Percentiles rank a stretch among this genome's conserved stretches.
These are phyloP conservation scores for Sebastes hopkinsi DNA, from an alignment of 2,797 vertebrate species.

Conservation along the genomic window DNA sequence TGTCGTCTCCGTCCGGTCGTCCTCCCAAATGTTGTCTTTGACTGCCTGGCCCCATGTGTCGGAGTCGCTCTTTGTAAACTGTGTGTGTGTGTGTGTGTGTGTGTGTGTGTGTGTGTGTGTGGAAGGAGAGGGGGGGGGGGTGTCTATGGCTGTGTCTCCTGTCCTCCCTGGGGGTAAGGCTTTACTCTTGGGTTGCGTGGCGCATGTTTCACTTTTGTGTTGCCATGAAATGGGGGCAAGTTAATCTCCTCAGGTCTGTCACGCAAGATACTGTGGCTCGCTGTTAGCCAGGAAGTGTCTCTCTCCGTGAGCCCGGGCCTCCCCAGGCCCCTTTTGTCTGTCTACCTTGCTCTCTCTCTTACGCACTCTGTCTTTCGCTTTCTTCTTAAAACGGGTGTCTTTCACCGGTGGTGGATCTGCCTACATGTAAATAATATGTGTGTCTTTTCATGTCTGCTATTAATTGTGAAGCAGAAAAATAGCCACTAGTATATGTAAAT, in stretches of 20 bases:
- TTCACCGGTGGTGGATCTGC: constrained; percentile 33
- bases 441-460: constrained; percentile 28
- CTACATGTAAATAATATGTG: constrained; percentile 7
- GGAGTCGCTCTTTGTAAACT: constrained; percentile 41
- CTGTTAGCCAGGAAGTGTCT: constrained; percentile 61
- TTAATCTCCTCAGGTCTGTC: constrained; percentile 81
- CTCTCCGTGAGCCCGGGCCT: constrained; percentile 47
- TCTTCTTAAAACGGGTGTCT: constrained; percentile 26
- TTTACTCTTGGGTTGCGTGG: constrained; percentile 75
- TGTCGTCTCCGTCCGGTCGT: constrained; percentile 37
- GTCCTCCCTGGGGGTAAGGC: constrained; percentile 67
- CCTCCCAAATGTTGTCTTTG: constrained; percentile 42
- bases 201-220: constrained; percentile 81
- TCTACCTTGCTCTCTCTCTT: constrained; percentile 25
- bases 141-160: constrained; percentile 60
- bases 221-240: constrained; percentile 76
- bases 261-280: constrained; percentile 65
- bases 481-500: neutral
- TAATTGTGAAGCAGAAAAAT: constrained; percentile 6
- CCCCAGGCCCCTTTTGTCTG: constrained; percentile 59
- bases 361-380: constrained; percentile 26
- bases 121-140: constrained; percentile 17
- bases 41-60: constrained; percentile 36
- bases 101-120: constrained; percentile 19
- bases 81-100: neutral